These are phyloP conservation scores for Ptychoptera albimana DNA, from an alignment of 2,888 invertebrate species.

Conservation along the genomic window DNA sequence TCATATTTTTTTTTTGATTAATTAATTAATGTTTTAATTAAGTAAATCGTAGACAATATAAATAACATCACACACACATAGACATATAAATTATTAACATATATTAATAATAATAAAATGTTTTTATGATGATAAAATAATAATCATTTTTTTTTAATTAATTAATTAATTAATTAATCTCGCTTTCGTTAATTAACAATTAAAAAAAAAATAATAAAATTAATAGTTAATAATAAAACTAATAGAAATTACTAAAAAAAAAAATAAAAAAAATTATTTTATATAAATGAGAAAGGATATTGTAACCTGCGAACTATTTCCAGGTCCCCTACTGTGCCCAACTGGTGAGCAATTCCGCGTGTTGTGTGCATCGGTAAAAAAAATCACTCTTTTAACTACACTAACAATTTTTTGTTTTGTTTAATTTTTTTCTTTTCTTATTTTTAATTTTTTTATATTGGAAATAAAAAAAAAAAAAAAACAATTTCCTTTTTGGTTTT, in stretches of 20 bases:
- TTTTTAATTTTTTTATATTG: constrained; percentile 2
- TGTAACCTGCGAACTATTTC: constrained; percentile 13
- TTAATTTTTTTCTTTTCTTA: constrained; percentile 1
- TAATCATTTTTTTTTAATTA: too few species aligned
- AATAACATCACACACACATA: too few species aligned
- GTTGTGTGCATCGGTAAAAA: constrained; percentile 89
- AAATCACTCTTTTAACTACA: constrained; percentile 48
- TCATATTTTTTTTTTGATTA: too few species aligned
- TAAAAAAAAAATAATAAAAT: background rate
- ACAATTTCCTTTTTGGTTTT: constrained; percentile 1
- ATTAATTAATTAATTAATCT: background rate
- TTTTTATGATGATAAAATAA: too few species aligned
- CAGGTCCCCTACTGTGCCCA: constrained; percentile 88
- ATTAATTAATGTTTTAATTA: too few species aligned
- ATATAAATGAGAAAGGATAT: background rate
- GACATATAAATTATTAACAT: too few species aligned
- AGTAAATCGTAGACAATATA: too few species aligned
- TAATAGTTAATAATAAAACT: constrained; percentile 2
- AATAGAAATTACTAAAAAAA: constrained; percentile 1
- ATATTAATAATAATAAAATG: too few species aligned
- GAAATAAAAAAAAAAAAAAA: too few species aligned
- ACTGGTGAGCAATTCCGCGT: constrained; percentile 90
- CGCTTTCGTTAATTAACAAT: background rate
- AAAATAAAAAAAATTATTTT: constrained; percentile 2
- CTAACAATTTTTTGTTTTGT: constrained; percentile 10